Conservation (phyloP, 2,797 vertebrate species). For the Enteromius anoplus region DNA sequence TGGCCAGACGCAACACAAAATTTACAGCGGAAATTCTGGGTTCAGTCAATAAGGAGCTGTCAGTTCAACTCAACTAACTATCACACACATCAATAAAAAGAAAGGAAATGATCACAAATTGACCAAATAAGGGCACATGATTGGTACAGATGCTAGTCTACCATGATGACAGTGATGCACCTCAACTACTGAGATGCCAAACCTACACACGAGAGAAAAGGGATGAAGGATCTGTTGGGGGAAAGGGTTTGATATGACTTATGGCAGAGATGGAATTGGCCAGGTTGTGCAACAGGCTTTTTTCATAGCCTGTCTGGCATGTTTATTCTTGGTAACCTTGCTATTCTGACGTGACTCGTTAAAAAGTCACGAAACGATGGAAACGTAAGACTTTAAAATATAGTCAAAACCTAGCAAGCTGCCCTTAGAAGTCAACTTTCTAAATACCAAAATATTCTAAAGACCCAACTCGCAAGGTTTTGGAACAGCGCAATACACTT, state of each 20-base stretch:
- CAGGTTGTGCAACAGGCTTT: constrained; percentile 39
- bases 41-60: constrained; percentile 68
- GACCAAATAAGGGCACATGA: constrained; percentile 79
- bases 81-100: constrained; percentile 66
- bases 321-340: constrained; percentile 41
- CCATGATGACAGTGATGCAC: constrained; percentile 75
- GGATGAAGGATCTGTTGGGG: constrained; percentile 61
- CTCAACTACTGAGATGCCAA: constrained; percentile 76
- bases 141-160: constrained; percentile 67
- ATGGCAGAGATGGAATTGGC: constrained; percentile 16
- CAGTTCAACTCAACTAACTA: constrained; percentile 59
- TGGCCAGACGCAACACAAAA: constrained; percentile 81
- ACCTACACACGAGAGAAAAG: constrained; percentile 64
- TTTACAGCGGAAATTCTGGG: constrained; percentile 71
- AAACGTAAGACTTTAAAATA: constrained; percentile 16
- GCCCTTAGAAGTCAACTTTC: neutral
- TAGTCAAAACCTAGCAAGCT: neutral
- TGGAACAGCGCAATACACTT: neutral
- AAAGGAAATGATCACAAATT: constrained; percentile 75
- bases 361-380: neutral
- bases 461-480: constrained; percentile 5
- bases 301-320: constrained; percentile 26
- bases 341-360: neutral
- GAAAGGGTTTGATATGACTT: constrained; percentile 60
- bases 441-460: neutral